Evolutionary conservation across 2,888 invertebrate species (phyloP).

Genomic region (Dioctria rufipes): DNA sequence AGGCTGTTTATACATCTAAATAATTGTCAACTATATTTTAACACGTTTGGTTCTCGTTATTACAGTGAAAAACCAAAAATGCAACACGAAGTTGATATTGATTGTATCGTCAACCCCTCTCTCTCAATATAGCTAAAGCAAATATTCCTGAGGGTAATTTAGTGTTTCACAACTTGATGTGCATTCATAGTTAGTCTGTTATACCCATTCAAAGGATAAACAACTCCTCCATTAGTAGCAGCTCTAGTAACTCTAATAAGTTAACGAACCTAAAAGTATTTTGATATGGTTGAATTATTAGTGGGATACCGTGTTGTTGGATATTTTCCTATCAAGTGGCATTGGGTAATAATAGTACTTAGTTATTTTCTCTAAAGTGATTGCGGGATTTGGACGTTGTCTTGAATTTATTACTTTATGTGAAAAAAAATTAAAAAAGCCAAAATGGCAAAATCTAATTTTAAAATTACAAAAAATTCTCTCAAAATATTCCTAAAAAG

Average conservation of each 20-base stretch:
- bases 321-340: conserved; percentile 54
- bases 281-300: conserved; percentile 39
- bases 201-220: neutral
- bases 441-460: conserved; percentile 1
- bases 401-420: no score
- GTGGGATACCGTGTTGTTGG: conserved; percentile 55
- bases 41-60: no score
- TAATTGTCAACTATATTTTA: no score
- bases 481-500: neutral
- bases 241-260: neutral
- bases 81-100: no score
- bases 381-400: no score
- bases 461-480: neutral
- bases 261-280: no score
- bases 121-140: no score
- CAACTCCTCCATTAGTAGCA: neutral
- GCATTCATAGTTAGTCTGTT: neutral
- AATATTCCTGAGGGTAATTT: neutral
- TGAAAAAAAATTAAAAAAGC: no score
- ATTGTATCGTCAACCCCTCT: no score
- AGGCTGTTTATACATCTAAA: no score
- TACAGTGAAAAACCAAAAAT: no score
- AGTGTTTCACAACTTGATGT: neutral
- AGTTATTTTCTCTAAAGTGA: no score
- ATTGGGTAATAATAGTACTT: conserved; percentile 49